Evolutionary conservation across 2,797 vertebrate genomes (phyloP), one percentile per base, ranked within the genome.

Genomic region (Knipowitschia caucasica): DNA sequence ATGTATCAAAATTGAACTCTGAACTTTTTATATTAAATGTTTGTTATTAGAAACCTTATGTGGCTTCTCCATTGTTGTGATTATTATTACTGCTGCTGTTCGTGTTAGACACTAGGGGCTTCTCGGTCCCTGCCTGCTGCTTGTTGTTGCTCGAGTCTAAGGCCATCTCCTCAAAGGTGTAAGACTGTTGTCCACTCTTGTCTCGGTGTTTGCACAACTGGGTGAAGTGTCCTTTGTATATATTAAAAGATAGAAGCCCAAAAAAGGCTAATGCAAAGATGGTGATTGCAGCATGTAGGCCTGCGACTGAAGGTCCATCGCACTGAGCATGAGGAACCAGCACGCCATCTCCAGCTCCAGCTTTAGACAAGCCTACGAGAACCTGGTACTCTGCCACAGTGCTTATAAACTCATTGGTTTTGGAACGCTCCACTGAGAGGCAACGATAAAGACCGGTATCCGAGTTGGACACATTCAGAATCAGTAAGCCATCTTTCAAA

Each of bases 221-320:
- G 7, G 67, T 25, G 1, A 89, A 17, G 53, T 88, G 82, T 4
- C 85, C 87, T 50, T 82, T 86, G 69, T 56, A 85, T 61, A 88
- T 31, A 59, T 88, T 93, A 89, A 91, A 93, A 18, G 51, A 3
- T 8, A 91, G 62, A 30, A 91, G 77, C 3, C 1, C 66, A 18
- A 79, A 18, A 35, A 92, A 69, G 25, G 52, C 20, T 35, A 89
- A n/a, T 0, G 62, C 47, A 30, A 92, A 77, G 1, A 84, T 3
- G 1, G 43, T 78, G 0, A 87, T 52, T 0, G 54, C 1, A 15
- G 65, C 50, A 46, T 83, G 61, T 36, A 89, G 80, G 23, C 56
- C 75, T 18, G 56, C 18, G 12, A 81, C 24, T 9, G 73, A 80
- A 11, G 63, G 30, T 3, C 62, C 46, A 0, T 57, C 12, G 0